A percentile compares a stretch with the other conserved stretches of the same genome.
Evolutionary conservation across 1,140 invertebrate genomes (phyloP).

Genomic region (Scaptomyza montana): DNA sequence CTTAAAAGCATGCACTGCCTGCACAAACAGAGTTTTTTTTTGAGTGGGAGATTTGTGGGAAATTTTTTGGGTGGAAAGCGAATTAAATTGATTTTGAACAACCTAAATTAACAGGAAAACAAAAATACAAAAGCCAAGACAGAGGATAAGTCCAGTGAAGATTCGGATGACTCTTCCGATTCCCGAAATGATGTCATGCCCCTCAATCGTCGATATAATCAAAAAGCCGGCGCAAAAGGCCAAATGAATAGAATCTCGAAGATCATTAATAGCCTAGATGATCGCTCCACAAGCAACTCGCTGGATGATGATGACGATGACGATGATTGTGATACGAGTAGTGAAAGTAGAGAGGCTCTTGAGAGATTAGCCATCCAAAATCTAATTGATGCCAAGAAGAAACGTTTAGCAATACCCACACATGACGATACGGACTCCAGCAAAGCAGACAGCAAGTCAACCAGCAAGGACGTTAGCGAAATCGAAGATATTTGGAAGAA

Average conservation of each 20-base stretch:
- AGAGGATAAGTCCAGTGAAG: constrained; percentile 73
- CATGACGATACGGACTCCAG: constrained; percentile 19
- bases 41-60: neutral
- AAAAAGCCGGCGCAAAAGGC: constrained; percentile 19
- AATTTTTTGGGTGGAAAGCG: neutral
- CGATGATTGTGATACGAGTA: constrained; percentile 57
- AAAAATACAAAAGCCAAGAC: constrained; percentile 44
- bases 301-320: constrained; percentile 75
- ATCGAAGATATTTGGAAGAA: constrained; percentile 78
- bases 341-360: constrained; percentile 28
- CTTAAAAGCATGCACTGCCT: constrained; percentile 4
- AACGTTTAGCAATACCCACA: constrained; percentile 26
- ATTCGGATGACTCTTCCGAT: constrained; percentile 76
- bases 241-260: constrained; percentile 61
- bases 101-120: constrained; percentile 49
- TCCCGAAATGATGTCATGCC: constrained; percentile 63
- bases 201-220: constrained; percentile 32
- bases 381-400: constrained; percentile 62
- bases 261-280: constrained; percentile 63
- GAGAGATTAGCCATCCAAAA: constrained; percentile 53
- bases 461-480: constrained; percentile 24
- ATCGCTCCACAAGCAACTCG: constrained; percentile 71
- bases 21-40: constrained; percentile 9
- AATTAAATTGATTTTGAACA: constrained; percentile 30
- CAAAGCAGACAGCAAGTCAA: constrained; percentile 23